Evolutionary conservation across 2,888 invertebrate species (phyloP).

Genomic region (Scrobipalpa costella): DNA sequence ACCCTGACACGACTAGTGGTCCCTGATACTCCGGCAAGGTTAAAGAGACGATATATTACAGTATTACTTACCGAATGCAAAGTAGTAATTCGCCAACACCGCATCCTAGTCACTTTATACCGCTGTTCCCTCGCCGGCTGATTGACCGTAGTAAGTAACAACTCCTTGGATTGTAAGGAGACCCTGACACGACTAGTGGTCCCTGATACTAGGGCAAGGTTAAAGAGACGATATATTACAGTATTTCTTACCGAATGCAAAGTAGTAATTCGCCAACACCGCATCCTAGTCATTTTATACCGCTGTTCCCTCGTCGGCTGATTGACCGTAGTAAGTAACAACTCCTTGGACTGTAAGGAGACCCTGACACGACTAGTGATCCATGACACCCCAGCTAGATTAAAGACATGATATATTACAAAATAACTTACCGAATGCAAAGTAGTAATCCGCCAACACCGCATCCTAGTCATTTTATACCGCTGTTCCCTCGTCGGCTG

Average conservation of each 20-base stretch:
- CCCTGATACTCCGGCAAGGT: slow-evolving; percentile 46
- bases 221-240: no score
- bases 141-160: slow-evolving; percentile 85
- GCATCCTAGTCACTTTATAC: slow-evolving; percentile 97
- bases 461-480: slow-evolving; percentile 97
- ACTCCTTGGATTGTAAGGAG: slow-evolving; percentile 92
- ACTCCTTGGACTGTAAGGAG: slow-evolving; percentile 92
- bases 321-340: slow-evolving; percentile 85
- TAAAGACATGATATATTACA: no score
- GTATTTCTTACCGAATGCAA: slow-evolving; percentile 71
- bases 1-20: slow-evolving; percentile 78
- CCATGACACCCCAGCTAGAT: slow-evolving; percentile 46
- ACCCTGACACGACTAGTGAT: slow-evolving; percentile 78
- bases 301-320: slow-evolving; percentile 88
- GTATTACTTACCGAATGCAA: slow-evolving; percentile 84
- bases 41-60: slow-evolving; percentile 29
- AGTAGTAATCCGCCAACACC: slow-evolving; percentile 98
- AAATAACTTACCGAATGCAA: slow-evolving; percentile 72
- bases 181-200: slow-evolving; percentile 78
- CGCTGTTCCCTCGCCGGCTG: slow-evolving; percentile 88
- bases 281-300: slow-evolving; percentile 97
- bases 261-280: slow-evolving; percentile 98
- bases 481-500: slow-evolving; percentile 88
- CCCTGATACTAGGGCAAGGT: slow-evolving; percentile 46
- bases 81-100: slow-evolving; percentile 98